Conservation (phyloP, 1,140 invertebrate genomes). For the Solenopsis fugax region DNA sequence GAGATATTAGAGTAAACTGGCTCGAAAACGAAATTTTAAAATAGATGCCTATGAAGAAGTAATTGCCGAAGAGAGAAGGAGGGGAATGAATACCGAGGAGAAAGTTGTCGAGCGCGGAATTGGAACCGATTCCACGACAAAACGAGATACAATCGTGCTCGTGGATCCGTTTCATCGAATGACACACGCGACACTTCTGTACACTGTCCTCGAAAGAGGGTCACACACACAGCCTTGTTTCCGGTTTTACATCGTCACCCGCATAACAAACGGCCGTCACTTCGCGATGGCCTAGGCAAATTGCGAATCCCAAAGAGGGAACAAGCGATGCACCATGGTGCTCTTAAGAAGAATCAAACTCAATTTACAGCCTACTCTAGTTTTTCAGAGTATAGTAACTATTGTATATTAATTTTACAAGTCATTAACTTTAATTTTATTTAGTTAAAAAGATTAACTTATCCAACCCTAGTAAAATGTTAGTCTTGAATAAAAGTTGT, state of each 20-base stretch:
- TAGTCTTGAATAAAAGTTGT: no score
- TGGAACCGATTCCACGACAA: slow-evolving; percentile 30
- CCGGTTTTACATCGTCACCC: slow-evolving; percentile 60
- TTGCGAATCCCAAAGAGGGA: neutral
- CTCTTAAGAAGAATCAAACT: neutral
- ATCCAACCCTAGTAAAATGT: no score
- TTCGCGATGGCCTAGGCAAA: neutral
- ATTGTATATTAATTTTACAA: no score
- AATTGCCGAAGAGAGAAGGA: neutral
- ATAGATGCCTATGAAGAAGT: neutral
- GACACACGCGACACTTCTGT: slow-evolving; percentile 40
- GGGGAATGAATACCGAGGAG: neutral
- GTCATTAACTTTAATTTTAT: no score
- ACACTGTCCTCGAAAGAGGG: slow-evolving; percentile 61
- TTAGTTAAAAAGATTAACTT: no score
- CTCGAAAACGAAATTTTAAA: neutral
- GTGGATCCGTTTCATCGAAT: slow-evolving; percentile 61
- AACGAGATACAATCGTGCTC: slow-evolving; percentile 49
- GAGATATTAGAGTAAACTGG: neutral
- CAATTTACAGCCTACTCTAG: neutral
- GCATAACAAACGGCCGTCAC: slow-evolving; percentile 59
- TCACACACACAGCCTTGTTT: slow-evolving; percentile 56
- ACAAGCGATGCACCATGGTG: neutral
- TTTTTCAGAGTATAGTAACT: no score
- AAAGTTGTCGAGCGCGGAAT: slow-evolving; percentile 6